These are phyloP conservation scores for Hetaerina americana DNA, from an alignment of 1,140 invertebrate genomes.

Conservation along the genomic window DNA sequence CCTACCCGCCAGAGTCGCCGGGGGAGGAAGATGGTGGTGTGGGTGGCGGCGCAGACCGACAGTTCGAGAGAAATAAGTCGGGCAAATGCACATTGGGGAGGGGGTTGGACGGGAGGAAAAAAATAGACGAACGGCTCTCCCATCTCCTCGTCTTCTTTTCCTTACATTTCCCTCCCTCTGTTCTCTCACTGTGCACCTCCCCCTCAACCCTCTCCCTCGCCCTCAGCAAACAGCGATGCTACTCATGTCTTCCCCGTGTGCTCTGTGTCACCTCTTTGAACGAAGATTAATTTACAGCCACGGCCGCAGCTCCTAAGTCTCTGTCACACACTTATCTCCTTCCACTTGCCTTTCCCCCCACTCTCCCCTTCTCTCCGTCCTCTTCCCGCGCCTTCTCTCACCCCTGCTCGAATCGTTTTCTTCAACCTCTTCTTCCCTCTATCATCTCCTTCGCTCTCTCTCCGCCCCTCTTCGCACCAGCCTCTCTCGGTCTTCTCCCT, in stretches of 20 bases:
- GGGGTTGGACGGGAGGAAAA: neutral
- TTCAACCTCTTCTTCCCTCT: slow-evolving; percentile 2
- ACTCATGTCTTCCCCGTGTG: neutral
- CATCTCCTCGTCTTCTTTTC: slow-evolving; percentile 30
- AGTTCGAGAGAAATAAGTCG: neutral
- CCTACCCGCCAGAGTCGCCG: no score
- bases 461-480: neutral
- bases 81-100: no score
- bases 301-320: neutral
- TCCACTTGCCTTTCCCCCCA: slow-evolving; percentile 8
- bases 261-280: neutral
- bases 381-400: slow-evolving; percentile 6
- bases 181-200: slow-evolving; percentile 28
- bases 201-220: slow-evolving; percentile 32
- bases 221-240: slow-evolving; percentile 20
- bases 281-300: neutral
- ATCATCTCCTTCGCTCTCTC: neutral
- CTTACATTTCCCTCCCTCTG: slow-evolving; percentile 31
- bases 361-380: slow-evolving; percentile 5
- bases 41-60: no score
- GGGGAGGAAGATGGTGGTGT: no score
- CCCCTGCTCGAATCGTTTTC: slow-evolving; percentile 2
- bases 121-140: no score
- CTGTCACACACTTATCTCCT: neutral
- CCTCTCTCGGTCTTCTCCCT: neutral